Percentiles rank a stretch among this genome's conserved stretches.
phyloP scores from a whole-genome alignment of 2,888 invertebrate genomes.

The Philopedon plagiatum region DNA sequence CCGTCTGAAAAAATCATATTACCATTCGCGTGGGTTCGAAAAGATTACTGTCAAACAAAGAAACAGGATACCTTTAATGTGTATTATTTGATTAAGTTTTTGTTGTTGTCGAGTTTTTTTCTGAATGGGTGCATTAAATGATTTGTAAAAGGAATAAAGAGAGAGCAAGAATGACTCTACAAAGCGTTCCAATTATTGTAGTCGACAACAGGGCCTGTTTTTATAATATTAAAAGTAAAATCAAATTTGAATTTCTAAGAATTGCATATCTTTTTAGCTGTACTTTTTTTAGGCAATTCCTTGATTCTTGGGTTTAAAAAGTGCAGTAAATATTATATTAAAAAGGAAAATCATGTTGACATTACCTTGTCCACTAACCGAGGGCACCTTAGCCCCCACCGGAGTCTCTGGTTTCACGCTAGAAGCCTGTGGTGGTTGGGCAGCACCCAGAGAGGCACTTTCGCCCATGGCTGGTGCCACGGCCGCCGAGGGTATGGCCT shows the following conservation, averaged over 20 bases:
- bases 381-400: constrained; percentile 43
- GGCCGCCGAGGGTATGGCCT: constrained; percentile 61
- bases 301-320: too few relatives aligned
- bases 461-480: constrained; percentile 52
- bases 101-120: constrained; percentile 11
- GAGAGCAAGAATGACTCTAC: too few relatives aligned
- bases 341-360: too few relatives aligned
- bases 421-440: constrained; percentile 52
- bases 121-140: not conserved
- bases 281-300: too few relatives aligned
- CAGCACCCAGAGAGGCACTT: constrained; percentile 55
- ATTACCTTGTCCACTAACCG: constrained; percentile 45
- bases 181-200: too few relatives aligned
- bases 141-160: not conserved
- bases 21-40: constrained; percentile 24
- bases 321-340: too few relatives aligned
- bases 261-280: too few relatives aligned
- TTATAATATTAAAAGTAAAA: too few relatives aligned
- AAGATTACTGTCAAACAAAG: constrained; percentile 19
- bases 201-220: too few relatives aligned
- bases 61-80: constrained; percentile 20
- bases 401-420: constrained; percentile 43
- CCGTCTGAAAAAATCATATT: constrained; percentile 29
- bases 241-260: too few relatives aligned
- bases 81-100: not conserved